phyloP scores from a whole-genome alignment of 2,888 invertebrate genomes.

The Cyclophora punctaria region DNA sequence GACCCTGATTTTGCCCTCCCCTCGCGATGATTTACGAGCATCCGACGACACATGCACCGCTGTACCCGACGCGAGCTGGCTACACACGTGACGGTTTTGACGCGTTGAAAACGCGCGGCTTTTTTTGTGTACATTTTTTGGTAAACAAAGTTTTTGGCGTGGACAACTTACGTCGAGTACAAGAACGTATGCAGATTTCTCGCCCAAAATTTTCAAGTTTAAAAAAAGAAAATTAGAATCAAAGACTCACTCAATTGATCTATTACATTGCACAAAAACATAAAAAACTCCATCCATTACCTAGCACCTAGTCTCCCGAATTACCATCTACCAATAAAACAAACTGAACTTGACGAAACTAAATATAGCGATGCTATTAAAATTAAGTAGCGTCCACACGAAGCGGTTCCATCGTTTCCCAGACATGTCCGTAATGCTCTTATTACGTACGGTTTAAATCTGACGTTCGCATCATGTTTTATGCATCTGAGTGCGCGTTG shows the following conservation, averaged over 20 bases:
- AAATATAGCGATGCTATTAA: slow-evolving; percentile 19
- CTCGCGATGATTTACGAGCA: slow-evolving; percentile 60
- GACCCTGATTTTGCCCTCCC: slow-evolving; percentile 50
- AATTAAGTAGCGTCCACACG: slow-evolving; percentile 33
- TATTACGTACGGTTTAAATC: slow-evolving; percentile 73
- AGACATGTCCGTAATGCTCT: slow-evolving; percentile 59
- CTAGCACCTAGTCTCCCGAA: background rate
- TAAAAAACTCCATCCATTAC: no score
- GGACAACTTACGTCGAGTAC: no score
- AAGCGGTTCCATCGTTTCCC: slow-evolving; percentile 36
- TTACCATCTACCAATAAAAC: slow-evolving; percentile 1
- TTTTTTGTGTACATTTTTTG: no score
- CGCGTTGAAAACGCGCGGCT: slow-evolving; percentile 11
- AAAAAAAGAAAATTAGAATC: no score
- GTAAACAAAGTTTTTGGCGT: no score
- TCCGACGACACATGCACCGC: slow-evolving; percentile 71
- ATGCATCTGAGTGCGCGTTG: slow-evolving; percentile 70
- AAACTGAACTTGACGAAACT: slow-evolving; percentile 7
- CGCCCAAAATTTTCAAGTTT: no score
- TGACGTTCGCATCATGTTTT: slow-evolving; percentile 71
- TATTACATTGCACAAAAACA: no score
- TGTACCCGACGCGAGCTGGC: slow-evolving; percentile 57
- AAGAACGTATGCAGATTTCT: no score
- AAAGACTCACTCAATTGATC: no score
- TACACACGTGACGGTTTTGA: slow-evolving; percentile 30